Conservation (phyloP, 2,113 vertebrate species). For the Pteropus alecto region DNA sequence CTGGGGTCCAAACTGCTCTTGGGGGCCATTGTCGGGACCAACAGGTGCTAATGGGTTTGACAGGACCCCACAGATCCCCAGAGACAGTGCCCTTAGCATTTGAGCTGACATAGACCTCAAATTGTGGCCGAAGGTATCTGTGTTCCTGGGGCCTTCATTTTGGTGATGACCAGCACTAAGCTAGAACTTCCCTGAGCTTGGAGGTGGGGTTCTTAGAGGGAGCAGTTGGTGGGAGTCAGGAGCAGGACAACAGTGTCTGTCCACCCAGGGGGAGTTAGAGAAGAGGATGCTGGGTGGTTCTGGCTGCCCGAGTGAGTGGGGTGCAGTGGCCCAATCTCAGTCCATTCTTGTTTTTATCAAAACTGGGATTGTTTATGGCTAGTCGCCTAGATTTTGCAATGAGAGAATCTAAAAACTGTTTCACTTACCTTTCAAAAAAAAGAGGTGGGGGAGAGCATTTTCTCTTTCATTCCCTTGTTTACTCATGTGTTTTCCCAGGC, state of each 20-base stretch:
- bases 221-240: not conserved
- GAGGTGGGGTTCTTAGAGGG: not conserved
- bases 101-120: not conserved
- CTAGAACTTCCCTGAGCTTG: not conserved
- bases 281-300: not conserved
- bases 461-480: not conserved
- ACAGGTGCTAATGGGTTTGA: not conserved
- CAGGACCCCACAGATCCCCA: not conserved
- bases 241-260: not conserved
- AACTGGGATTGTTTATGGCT: not conserved
- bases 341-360: slow-evolving; percentile 8
- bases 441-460: not conserved
- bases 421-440: not conserved
- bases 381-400: not conserved
- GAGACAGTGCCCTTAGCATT: not conserved
- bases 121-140: not conserved
- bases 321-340: not conserved
- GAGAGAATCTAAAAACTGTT: slow-evolving; percentile 13
- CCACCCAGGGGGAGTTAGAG: not conserved
- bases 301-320: not conserved
- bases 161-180: not conserved
- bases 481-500: not conserved
- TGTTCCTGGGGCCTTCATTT: not conserved
- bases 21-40: not conserved
- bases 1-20: not conserved